Evolutionary conservation across 2,888 invertebrate genomes (phyloP), one percentile per base, ranked within the genome.

Genomic region (Macrosiphum euphorbiae): DNA sequence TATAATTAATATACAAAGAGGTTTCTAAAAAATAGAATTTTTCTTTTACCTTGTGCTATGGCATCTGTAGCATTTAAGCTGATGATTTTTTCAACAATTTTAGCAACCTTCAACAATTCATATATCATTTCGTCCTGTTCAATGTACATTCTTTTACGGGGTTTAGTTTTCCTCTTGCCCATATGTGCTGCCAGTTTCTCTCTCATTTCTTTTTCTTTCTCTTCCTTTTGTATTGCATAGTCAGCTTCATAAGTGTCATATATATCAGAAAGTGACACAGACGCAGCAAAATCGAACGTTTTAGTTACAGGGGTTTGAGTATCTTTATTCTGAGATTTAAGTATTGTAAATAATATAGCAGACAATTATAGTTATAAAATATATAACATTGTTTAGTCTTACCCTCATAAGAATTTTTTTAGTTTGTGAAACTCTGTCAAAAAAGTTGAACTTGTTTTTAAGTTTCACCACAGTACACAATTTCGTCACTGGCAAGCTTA

Each of bases 31-130:
- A 67, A 92, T 13, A 52, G 8, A 58, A 2, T 94, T 94, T 95
- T 78, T 35, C 13, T 58, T 55, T 85, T n/a, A 98, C 98, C 98
- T 96, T 97, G 97, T 28, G 97, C 96, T 95, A 99, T 98, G 94
- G 99, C 99, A 96, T 99, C 98, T 95, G 97, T 99, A 58, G 98
- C 98, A 96, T 99, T 99, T 96, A 99, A 98, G 96, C 98, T 99
- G 94, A 99, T 98, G 97, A 99, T 98, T 95, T 99, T 96, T 96
- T 99, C 99, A 26, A 99, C 96, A 84, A 98, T 98, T 95, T 98
- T 97, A 96, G 98, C 97, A 44, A 98, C 97, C 1, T 91, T 84
- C 16, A 91, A 86, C 52, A 61, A 61, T 61, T 61, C 61, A 58
- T 55, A 13, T 26, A 28, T 44, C 3, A 20, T 3, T 8, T 44